Base-by-base conservation (phyloP, 1,140 invertebrate genomes). In the Ladona fulva region DNA sequence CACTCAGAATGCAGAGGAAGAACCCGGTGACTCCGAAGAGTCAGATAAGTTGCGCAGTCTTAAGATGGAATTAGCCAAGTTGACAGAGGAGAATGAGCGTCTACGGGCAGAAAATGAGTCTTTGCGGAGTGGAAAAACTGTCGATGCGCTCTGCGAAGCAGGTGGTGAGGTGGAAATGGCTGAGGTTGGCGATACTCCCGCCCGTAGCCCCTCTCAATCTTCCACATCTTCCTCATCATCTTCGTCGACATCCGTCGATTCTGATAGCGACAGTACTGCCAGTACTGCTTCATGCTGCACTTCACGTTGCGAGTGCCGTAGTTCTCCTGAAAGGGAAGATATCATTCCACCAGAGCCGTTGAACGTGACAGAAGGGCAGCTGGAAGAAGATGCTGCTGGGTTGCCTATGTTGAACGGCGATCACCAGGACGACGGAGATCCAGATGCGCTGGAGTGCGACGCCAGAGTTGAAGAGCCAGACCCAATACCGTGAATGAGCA, bases 11-110 rank as follows among this genome's bases (percentile, higher is more conserved):
- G 10, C 44, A 14, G 24, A 74, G 1, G 59, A 77, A 24, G 59
- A 42, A 10, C 24, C 24, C 25, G 59, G 22, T 24, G 74, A 78
- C 24, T 66, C 84, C 83, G 66, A 59, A 73, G 22, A 85, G 83
- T 74, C 76, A 0, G 79, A 80, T 0, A 86, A 77, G 29, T 52
- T 24, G 76, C 74, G 29, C 79, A 81, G 25, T 78, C 78, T 59
- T 42, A 78, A 11, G 82, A 86, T 59, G 80, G 86, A 88, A 79
- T 86, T 90, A 22, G 86, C 89, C 75, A 87, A 88, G 77, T 82
- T 90, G 24, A 80, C 84, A 0, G 84, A 87, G 44, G 88, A 90
- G 78, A 90, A 90, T 81, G 86, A 89, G 66, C 82, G 86, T 25
- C 78, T 90, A 14, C 84, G 84, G 74, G 80, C 84, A 14, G 88